Evolutionary conservation across 1,140 invertebrate species (phyloP).

Genomic region (Sycophaga agraensis): DNA sequence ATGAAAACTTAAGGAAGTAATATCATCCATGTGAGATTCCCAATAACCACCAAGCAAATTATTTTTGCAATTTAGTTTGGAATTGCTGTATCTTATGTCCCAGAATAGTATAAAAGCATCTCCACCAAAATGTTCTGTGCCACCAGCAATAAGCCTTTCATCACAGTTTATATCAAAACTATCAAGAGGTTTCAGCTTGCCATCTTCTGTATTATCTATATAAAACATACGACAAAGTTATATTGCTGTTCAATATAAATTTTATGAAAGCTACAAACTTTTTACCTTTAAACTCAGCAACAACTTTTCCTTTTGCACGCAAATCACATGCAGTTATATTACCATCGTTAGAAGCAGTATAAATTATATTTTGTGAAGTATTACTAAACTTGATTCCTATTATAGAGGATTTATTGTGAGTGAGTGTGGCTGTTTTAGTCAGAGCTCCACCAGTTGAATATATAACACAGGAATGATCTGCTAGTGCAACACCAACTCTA

Average conservation of each 20-base stretch:
- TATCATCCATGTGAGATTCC: conserved; percentile 83
- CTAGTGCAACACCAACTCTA: conserved; percentile 46
- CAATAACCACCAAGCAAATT: conserved; percentile 79
- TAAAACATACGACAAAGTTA: too few species aligned
- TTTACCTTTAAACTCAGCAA: conserved; percentile 61
- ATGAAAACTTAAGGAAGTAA: conserved; percentile 81
- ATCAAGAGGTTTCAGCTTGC: conserved; percentile 61
- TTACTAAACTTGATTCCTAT: conserved; percentile 65
- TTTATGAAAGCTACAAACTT: conserved; percentile 27
- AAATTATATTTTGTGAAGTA: conserved; percentile 64
- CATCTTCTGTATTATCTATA: conserved; percentile 54
- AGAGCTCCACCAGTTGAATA: conserved; percentile 51
- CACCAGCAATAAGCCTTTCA: conserved; percentile 73
- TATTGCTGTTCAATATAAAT: conserved; percentile 15
- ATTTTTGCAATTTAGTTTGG: conserved; percentile 47
- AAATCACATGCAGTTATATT: conserved; percentile 67
- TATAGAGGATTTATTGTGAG: conserved; percentile 56
- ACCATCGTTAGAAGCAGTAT: conserved; percentile 63
- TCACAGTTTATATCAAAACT: conserved; percentile 77
- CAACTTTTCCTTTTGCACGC: conserved; percentile 59
- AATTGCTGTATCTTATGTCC: conserved; percentile 65
- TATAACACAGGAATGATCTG: conserved; percentile 48
- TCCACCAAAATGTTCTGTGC: conserved; percentile 70
- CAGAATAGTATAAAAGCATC: conserved; percentile 82
- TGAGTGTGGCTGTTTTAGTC: conserved; percentile 42